Conservation (phyloP, 2,888 invertebrate species). For the Phengaris alcon region DNA sequence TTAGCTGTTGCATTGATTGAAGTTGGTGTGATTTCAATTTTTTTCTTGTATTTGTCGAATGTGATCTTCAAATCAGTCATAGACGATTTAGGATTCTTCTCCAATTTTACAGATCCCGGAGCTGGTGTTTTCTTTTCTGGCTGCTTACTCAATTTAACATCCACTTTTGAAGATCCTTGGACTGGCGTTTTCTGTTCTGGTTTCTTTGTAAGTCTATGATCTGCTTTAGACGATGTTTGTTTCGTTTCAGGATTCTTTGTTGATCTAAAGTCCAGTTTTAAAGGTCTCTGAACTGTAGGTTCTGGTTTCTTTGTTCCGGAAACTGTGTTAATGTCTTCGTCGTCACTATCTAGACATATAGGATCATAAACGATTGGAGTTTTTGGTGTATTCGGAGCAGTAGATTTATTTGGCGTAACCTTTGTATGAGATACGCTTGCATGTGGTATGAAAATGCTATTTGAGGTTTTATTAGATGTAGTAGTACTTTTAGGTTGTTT, state of each 20-base stretch:
- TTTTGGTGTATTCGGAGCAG: neutral
- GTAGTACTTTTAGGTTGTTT: neutral
- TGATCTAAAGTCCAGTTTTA: neutral
- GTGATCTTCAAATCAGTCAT: neutral
- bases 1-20: neutral
- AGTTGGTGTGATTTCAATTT: neutral
- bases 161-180: too few relatives aligned
- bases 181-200: neutral
- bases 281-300: neutral
- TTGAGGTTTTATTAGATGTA: neutral
- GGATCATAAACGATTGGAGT: slow-evolving; percentile 33
- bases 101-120: neutral
- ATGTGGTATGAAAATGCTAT: neutral
- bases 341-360: slow-evolving; percentile 66
- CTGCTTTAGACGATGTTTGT: neutral
- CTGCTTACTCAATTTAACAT: neutral
- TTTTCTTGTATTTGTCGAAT: neutral
- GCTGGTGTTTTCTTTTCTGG: neutral
- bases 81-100: neutral
- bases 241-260: neutral
- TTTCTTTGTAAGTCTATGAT: neutral
- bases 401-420: neutral
- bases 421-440: neutral
- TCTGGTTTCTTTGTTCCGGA: neutral
- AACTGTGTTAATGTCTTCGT: slow-evolving; percentile 47